Evolutionary conservation across 2,888 invertebrate genomes (phyloP).

Genomic region (Hyposoter didymator): DNA sequence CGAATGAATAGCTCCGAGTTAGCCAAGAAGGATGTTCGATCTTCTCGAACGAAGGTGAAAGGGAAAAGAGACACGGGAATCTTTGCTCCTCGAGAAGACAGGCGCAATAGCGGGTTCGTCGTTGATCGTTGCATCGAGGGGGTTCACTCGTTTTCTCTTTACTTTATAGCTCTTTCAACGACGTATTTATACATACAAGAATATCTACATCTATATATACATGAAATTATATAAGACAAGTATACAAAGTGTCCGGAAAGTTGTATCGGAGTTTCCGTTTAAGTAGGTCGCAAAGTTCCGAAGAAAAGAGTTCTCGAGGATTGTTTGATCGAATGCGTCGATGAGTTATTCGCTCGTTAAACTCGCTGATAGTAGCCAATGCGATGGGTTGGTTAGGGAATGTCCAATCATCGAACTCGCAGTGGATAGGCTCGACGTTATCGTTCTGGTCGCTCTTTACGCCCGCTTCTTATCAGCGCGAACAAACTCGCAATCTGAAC

Average conservation of each 20-base stretch:
- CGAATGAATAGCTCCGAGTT: conserved; percentile 63
- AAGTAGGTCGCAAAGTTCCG: background rate
- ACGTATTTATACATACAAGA: background rate
- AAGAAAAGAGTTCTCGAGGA: background rate
- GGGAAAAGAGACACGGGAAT: conserved; percentile 58
- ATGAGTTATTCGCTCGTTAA: background rate
- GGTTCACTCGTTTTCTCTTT: conserved; percentile 63
- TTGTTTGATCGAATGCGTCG: background rate
- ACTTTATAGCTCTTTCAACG: conserved; percentile 50
- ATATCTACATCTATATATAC: conserved; percentile 13
- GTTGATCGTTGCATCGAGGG: conserved; percentile 38
- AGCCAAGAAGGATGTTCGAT: conserved; percentile 61
- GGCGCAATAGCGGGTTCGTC: conserved; percentile 31
- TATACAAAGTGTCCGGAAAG: background rate
- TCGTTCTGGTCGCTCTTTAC: background rate
- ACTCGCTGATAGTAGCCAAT: background rate
- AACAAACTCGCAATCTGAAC: background rate
- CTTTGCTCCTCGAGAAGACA: conserved; percentile 52
- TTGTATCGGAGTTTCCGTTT: background rate
- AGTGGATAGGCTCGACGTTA: background rate
- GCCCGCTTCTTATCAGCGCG: background rate
- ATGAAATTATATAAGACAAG: background rate
- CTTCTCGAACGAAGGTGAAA: conserved; percentile 67
- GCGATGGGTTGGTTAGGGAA: background rate
- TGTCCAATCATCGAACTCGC: background rate